These are phyloP conservation scores for Scaptomyza pallida DNA, from an alignment of 1,140 invertebrate species.

Conservation along the genomic window DNA sequence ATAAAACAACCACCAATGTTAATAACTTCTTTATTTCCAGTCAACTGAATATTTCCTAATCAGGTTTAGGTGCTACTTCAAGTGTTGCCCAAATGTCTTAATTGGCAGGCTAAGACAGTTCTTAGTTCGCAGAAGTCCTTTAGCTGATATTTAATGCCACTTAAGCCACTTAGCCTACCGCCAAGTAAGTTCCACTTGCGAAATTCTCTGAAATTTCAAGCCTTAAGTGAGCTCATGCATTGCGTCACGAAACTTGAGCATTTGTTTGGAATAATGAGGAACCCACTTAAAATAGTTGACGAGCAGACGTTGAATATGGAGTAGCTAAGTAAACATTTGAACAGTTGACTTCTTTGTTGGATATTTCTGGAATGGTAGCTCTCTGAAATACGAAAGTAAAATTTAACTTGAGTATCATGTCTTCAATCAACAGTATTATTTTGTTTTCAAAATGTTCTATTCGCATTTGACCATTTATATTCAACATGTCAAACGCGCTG, in stretches of 20 bases:
- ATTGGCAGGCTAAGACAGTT: too few relatives aligned
- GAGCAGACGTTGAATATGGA: too few relatives aligned
- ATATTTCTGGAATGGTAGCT: too few relatives aligned
- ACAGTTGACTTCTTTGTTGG: conserved; percentile 4
- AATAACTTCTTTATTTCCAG: too few relatives aligned
- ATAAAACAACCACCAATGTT: background rate
- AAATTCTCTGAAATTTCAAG: background rate
- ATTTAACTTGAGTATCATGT: too few relatives aligned
- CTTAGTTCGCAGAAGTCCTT: background rate
- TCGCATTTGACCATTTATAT: too few relatives aligned
- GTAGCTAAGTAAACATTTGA: conserved; percentile 8
- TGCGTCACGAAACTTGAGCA: background rate
- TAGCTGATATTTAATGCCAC: background rate
- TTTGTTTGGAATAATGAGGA: background rate
- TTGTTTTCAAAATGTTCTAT: too few relatives aligned
- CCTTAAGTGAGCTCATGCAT: background rate
- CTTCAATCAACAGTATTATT: too few relatives aligned
- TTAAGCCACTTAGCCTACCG: background rate
- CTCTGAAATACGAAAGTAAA: too few relatives aligned
- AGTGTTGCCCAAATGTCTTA: background rate
- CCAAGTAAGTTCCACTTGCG: background rate
- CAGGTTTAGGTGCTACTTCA: background rate
- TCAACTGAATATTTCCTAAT: background rate
- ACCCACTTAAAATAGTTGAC: background rate
- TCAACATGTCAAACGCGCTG: too few relatives aligned